Percentiles rank a stretch among this genome's conserved stretches.
phyloP scores from a whole-genome alignment of 2,888 invertebrate genomes.

The Beris morrisii region DNA sequence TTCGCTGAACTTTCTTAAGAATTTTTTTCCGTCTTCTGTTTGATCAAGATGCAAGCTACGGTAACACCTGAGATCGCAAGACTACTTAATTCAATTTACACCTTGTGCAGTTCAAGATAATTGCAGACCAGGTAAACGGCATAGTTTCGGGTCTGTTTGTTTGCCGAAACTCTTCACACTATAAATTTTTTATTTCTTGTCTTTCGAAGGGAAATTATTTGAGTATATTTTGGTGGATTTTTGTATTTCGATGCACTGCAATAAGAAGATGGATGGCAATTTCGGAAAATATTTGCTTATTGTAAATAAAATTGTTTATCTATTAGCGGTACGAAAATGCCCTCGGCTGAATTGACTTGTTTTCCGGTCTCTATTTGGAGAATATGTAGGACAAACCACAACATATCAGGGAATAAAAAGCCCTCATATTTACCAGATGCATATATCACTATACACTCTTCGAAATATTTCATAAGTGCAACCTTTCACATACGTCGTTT shows the following conservation, averaged over 20 bases:
- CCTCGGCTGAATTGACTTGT: slow-evolving; percentile 5
- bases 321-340: slow-evolving; percentile 2
- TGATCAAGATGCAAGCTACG: no score
- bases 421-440: no score
- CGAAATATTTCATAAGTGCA: no score
- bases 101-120: no score
- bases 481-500: no score
- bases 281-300: slow-evolving; percentile 14
- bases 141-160: slow-evolving; percentile 11
- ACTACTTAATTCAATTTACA: no score
- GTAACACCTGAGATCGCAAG: no score
- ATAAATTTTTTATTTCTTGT: slow-evolving; percentile 1
- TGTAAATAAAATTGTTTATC: slow-evolving; percentile 10
- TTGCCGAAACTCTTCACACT: slow-evolving; percentile 8
- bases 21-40: no score
- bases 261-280: slow-evolving; percentile 17
- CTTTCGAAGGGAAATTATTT: slow-evolving; percentile 1
- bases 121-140: neutral
- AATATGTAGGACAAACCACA: no score
- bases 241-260: slow-evolving; percentile 6
- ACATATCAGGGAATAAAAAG: no score
- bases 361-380: neutral
- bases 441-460: no score
- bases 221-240: neutral
- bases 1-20: no score